Base-by-base conservation (phyloP, 2,888 invertebrate species). In the Tetranychus truncatus region DNA sequence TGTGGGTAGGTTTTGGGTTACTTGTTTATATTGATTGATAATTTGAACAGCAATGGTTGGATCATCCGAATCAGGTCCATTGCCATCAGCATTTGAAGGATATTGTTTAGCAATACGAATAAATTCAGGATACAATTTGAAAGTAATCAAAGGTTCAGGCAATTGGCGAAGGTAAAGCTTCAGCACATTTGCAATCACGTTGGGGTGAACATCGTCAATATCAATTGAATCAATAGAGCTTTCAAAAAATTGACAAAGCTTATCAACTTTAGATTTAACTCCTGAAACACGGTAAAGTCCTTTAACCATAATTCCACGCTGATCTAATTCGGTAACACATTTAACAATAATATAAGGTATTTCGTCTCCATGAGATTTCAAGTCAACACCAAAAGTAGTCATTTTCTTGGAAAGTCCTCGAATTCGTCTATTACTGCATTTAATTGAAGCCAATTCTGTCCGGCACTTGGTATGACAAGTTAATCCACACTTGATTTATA, bases 221-320 rank as follows among this genome's bases (percentile, higher is more conserved):
- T 85, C 85, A 18, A 86, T 84, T 73, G 82, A 78, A 69, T 84
- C 83, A 9, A 84, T 84, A 15, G 55, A 82, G 78, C 82, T 83
- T 80, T 87, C 87, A 81, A 87, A 87, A 55, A 83, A 82, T 80
- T 86, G 85, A 80, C 87, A 87, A 74, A 87, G 81, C 78, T 84
- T 84, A 79, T 87, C 87, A 20, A 87, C 86, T 78, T 84, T 85
- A 72, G 86, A 86, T 81, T 87, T 87, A n/a, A 87, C 86, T 44
- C 86, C 87, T 66, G 87, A 87, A 24, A 86, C 84, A 71, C 87
- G 82, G 81, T 87, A 87, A 75, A 87, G 84, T 67, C 87, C 87
- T 81, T 85, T 85, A 11, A 84, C 80, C 71, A 80, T 79, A 76
- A 81, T 81, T 66, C 85, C 85, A 71, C 84, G 80, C 15, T 79